Base-by-base conservation (phyloP, 2,113 vertebrate species). In the Indri indri region DNA sequence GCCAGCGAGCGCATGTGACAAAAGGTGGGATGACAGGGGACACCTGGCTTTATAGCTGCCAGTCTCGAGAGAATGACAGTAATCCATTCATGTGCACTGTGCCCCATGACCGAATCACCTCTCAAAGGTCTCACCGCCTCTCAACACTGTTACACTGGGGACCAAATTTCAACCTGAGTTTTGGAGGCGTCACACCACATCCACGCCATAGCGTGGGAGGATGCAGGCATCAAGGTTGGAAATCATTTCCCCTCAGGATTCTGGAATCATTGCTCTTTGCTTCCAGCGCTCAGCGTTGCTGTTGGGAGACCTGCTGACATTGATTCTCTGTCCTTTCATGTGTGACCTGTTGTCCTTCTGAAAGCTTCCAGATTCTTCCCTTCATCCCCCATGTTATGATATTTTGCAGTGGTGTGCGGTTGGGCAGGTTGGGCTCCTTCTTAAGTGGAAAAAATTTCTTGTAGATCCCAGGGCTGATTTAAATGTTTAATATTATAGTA, bases 401-500 rank as follows among this genome's bases (percentile, higher is more conserved):
- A 30, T 10, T 59, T 61, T 91, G 54, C 22, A 42, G 22, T 3
- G 16, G 45, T 63, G 17, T 37, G 45, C 65, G 8, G 3, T 13
- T 13, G 50, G 54, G 16, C 17, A 25, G 47, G 34, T 34, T 10
- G 7, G 70, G 34, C 42, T 68, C 45, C 13, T 83, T 81, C 63
- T 52, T 40, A 59, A 54, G 14, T 68, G 57, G 57, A 50, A 54
- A 88, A 80, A 14, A 18, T 32, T 13, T 82, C 47, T 85, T 81
- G 18, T 12, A 73, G 25, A 32, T 87, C 85, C 47, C 71, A 74
- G 40, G 40, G 63, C 74, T 86, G 45, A 71, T 77, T 73, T 73
- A 40, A 59, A 86, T n/a, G 14, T 54, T 77, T 45, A 91, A 47
- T 91, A n/a, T 57, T 63, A 66, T 32, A 79, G 54, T 63, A 89